phyloP scores from a whole-genome alignment of 92 coral and sea anemone genomes.

The Porites lobata region DNA sequence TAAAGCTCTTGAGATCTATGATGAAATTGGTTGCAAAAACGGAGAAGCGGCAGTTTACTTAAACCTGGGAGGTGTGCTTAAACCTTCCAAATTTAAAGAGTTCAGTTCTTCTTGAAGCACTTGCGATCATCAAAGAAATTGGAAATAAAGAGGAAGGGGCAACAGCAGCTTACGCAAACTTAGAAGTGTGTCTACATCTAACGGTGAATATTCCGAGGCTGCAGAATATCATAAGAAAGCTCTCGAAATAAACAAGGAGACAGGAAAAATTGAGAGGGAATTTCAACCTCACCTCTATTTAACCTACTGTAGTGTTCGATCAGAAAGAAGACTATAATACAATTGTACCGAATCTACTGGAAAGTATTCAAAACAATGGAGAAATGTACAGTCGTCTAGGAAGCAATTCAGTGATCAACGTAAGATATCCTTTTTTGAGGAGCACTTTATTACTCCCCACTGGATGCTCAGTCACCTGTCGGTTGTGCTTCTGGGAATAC shows the following conservation, averaged over 20 bases:
- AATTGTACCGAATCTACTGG: neutral
- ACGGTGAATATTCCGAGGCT: constrained; percentile 16
- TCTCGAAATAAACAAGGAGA: neutral
- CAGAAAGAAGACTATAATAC: neutral
- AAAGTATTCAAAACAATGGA: neutral
- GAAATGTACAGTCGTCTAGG: neutral
- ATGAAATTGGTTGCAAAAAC: too few species aligned
- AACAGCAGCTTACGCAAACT: neutral
- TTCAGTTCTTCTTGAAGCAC: too few species aligned
- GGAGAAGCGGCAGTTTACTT: too few species aligned
- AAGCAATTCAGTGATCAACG: neutral
- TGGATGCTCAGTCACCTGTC: neutral
- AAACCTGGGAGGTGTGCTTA: too few species aligned
- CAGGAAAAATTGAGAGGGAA: neutral
- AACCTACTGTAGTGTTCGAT: neutral
- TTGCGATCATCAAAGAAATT: neutral
- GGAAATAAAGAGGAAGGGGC: neutral
- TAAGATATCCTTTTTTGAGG: neutral
- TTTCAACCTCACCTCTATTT: neutral
- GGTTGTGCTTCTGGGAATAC: neutral
- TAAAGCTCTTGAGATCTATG: too few species aligned
- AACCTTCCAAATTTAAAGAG: too few species aligned
- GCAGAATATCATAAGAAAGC: neutral
- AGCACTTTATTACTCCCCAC: neutral
- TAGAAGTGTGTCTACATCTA: neutral